These are phyloP conservation scores for Thera obeliscata DNA, from an alignment of 2,888 invertebrate species.

Conservation along the genomic window DNA sequence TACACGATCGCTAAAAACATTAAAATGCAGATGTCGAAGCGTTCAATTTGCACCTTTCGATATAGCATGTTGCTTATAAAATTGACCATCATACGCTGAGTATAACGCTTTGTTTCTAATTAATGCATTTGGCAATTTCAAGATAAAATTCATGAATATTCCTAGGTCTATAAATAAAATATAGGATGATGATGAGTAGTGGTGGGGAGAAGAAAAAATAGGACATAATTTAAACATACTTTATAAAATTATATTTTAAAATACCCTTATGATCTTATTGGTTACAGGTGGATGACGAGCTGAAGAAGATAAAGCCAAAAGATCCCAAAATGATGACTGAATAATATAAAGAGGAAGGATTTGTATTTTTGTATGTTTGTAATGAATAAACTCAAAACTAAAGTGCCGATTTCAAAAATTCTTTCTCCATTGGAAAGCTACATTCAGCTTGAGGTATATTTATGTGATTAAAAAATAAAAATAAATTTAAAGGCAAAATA, in stretches of 20 bases:
- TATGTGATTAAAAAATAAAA: too few relatives aligned
- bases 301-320: constrained; percentile 95
- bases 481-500: too few relatives aligned
- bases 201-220: background rate
- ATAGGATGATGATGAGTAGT: too few relatives aligned
- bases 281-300: constrained; percentile 92
- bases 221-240: too few relatives aligned
- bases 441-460: too few relatives aligned
- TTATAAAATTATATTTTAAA: background rate
- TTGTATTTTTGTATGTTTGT: too few relatives aligned
- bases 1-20: background rate
- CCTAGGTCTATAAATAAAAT: background rate
- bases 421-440: too few relatives aligned
- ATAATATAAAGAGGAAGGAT: too few relatives aligned
- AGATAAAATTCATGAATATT: too few relatives aligned
- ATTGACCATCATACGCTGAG: constrained; percentile 11
- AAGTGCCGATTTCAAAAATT: too few relatives aligned
- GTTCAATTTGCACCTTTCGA: constrained; percentile 38
- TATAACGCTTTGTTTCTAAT: constrained; percentile 32
- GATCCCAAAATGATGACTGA: constrained; percentile 98
- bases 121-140: constrained; percentile 21
- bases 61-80: constrained; percentile 25
- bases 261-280: background rate
- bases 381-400: too few relatives aligned
- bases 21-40: background rate